phyloP scores from a whole-genome alignment of 2,113 vertebrate species.

The Narcine bancroftii region DNA sequence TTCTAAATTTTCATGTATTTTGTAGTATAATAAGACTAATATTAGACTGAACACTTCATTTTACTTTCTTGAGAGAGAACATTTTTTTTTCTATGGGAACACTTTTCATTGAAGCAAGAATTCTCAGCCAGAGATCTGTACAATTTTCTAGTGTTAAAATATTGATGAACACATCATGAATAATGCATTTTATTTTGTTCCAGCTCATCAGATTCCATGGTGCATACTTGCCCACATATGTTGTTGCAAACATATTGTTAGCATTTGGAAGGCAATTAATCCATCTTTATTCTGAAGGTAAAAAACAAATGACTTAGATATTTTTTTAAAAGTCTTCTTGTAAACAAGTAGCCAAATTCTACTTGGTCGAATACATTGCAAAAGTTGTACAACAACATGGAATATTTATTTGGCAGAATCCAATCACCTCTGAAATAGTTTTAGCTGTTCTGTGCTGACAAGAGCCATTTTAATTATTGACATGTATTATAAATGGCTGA shows the following conservation, averaged over 20 bases:
- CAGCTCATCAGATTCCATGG: slow-evolving; percentile 84
- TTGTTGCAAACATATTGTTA: slow-evolving; percentile 73
- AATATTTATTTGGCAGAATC: background rate
- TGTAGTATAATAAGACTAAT: background rate
- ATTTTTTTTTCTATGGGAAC: background rate
- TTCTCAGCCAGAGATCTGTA: background rate
- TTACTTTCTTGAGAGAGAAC: background rate
- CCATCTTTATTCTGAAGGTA: slow-evolving; percentile 62
- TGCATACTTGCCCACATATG: slow-evolving; percentile 72
- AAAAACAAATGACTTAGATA: background rate
- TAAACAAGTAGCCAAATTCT: background rate
- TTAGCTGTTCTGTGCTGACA: background rate
- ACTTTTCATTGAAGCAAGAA: background rate
- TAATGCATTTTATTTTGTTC: slow-evolving; percentile 44
- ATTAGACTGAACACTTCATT: background rate
- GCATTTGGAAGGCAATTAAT: slow-evolving; percentile 74
- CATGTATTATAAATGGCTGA: no score
- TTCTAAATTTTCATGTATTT: background rate
- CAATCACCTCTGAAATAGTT: background rate
- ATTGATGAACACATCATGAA: background rate
- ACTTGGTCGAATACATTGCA: background rate
- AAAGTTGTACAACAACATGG: background rate
- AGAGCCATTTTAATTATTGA: background rate
- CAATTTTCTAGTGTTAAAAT: background rate
- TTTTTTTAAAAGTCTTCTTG: background rate